Evolutionary conservation across 1,140 invertebrate genomes (phyloP).

Genomic region (Trachymyrmex septentrionalis): DNA sequence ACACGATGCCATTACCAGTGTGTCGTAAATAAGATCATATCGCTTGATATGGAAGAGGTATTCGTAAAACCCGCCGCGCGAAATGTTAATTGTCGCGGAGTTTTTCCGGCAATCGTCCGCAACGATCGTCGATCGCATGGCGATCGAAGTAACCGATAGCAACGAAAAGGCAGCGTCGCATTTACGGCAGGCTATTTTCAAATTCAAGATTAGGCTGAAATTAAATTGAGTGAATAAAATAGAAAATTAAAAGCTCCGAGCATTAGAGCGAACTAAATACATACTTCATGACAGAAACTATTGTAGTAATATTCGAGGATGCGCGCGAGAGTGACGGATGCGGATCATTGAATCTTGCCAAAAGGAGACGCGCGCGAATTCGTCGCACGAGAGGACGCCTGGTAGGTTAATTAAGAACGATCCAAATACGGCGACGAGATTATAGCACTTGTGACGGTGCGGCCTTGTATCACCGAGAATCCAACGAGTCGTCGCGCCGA

Average conservation of each 20-base stretch:
- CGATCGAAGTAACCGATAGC: neutral
- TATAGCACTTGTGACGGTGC: constrained; percentile 58
- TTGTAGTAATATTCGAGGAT: neutral
- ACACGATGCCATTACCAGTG: constrained; percentile 71
- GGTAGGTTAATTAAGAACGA: constrained; percentile 75
- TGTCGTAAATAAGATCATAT: constrained; percentile 73
- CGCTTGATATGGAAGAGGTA: constrained; percentile 46
- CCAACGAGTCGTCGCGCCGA: constrained; percentile 62
- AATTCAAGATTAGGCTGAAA: neutral
- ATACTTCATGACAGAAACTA: neutral
- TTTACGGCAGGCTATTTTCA: neutral
- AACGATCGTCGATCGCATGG: neutral
- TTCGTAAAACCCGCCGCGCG: constrained; percentile 31
- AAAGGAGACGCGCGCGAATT: constrained; percentile 25
- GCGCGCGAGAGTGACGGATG: neutral
- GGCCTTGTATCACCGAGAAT: constrained; percentile 67
- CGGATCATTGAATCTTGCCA: neutral
- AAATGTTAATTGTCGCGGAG: constrained; percentile 46
- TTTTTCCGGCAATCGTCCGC: constrained; percentile 1
- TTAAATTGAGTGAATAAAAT: neutral
- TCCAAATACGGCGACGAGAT: constrained; percentile 71
- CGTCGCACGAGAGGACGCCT: constrained; percentile 9
- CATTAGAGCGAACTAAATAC: neutral
- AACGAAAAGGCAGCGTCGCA: neutral
- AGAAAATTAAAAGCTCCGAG: neutral